phyloP scores from a whole-genome alignment of 2,113 vertebrate genomes.

The Mormyrus lacerda region DNA sequence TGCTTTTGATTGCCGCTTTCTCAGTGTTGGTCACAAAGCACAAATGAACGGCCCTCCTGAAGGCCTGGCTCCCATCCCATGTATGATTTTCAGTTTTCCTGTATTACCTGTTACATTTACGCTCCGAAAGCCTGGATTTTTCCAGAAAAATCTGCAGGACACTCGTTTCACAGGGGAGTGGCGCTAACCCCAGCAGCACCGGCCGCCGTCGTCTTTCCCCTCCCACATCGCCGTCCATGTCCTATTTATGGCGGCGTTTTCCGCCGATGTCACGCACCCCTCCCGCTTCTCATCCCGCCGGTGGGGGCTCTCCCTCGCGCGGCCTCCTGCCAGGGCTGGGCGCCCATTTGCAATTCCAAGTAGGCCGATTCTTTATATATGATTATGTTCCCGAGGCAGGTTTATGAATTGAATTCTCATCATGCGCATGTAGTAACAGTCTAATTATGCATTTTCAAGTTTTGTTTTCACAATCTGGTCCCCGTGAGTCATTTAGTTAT shows the following conservation, averaged over 20 bases:
- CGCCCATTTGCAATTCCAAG: slow-evolving; percentile 8
- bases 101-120: background rate
- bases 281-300: background rate
- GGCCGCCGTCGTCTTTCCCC: background rate
- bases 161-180: no score
- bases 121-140: background rate
- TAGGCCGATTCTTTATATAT: background rate
- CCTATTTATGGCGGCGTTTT: background rate
- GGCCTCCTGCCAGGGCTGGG: background rate
- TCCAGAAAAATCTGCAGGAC: background rate
- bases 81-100: background rate
- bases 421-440: background rate
- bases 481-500: background rate
- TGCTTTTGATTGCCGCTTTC: background rate
- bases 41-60: background rate
- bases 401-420: background rate
- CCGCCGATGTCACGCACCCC: background rate
- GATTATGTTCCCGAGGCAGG: background rate
- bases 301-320: background rate
- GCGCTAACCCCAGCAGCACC: background rate
- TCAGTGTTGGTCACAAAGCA: background rate
- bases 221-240: background rate
- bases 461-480: background rate
- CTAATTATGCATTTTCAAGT: background rate
- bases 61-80: background rate